These are phyloP conservation scores for Alviniconcha strummeri DNA, from an alignment of 2,888 invertebrate genomes.

Conservation along the genomic window DNA sequence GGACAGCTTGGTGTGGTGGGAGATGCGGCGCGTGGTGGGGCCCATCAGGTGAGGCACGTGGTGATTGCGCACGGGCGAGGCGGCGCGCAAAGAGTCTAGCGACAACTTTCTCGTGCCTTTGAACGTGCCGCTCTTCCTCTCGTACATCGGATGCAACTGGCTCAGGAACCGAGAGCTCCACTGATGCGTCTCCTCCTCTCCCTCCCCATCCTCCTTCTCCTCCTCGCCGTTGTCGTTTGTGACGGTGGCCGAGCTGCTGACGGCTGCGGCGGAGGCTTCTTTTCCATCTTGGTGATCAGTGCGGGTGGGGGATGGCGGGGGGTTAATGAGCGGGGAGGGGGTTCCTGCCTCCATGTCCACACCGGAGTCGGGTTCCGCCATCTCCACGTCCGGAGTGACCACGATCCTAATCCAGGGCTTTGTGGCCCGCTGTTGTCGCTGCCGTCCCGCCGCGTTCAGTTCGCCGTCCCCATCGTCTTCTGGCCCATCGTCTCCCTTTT, in stretches of 20 bases:
- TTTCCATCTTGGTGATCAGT: background rate
- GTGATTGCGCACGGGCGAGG: background rate
- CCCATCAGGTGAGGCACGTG: background rate
- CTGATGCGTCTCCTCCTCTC: background rate
- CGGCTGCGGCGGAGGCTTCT: background rate
- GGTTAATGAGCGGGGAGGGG: background rate
- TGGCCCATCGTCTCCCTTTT: background rate
- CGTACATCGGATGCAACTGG: constrained; percentile 19
- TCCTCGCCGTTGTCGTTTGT: background rate
- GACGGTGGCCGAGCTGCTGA: background rate
- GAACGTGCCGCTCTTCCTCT: constrained; percentile 15
- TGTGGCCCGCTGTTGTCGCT: background rate
- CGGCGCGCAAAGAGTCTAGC: background rate
- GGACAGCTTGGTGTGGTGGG: constrained; percentile 10
- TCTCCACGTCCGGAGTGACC: background rate
- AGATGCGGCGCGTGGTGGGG: constrained; percentile 11
- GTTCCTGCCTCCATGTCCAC: constrained; percentile 28
- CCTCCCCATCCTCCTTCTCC: background rate
- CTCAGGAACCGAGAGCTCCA: background rate
- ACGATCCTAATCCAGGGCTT: background rate
- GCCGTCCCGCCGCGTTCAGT: background rate
- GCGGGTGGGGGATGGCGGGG: background rate
- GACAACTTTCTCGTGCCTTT: constrained; percentile 14
- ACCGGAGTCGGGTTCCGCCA: constrained; percentile 25
- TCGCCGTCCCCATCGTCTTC: too few relatives aligned